Base-by-base conservation (phyloP, 2,888 invertebrate species). In the Pegoplata infirma region DNA sequence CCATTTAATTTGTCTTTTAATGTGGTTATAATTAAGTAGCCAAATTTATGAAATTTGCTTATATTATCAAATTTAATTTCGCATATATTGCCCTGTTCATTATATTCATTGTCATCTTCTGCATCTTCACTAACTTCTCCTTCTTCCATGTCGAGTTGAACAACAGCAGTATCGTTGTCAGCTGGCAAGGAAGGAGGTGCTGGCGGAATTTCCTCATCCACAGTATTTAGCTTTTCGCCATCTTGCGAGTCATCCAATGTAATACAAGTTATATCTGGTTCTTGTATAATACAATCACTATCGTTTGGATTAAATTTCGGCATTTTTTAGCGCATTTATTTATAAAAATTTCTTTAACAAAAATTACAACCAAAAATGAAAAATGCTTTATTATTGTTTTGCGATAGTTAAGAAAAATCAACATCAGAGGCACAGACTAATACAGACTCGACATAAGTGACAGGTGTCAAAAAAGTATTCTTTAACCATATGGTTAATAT, bases 91-190 rank as follows among this genome's bases (percentile, higher is more conserved):
- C 74, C 79, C 10, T n/a, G n/a, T n/a, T 12, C 36, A 3, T n/a
- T 36, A 0, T 69, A 64, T 40, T 64, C 40, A 1, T 16, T n/a
- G 17, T 1, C 17, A 2, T 19, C 49, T n/a, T 64, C 51, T 12
- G 53, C 63, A 25, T 61, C 53, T 3, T 80, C 82, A n/a, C 59
- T 59, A 2, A 82, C 69, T 77, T 82, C 81, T 47, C 76, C 81
- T 3, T 82, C 81, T 59, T 81, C 82, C 16, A 82, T 40, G 6
- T 79, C 80, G 5, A 55, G 36, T 3, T 69, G 51, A n/a, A n/a
- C n/a, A n/a, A n/a, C n/a, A n/a, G n/a, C n/a, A n/a, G n/a, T n/a
- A n/a, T n/a, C 12, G 40, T 19, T 19, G 40, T 16, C 36, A n/a
- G 25, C 16, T 10, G 1, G 14, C 2, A n/a, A 12, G n/a, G n/a